Percentiles rank a stretch among this genome's conserved stretches.
Evolutionary conservation across 2,113 vertebrate species (phyloP).

Genomic region (Nothobranchius kuhntae): DNA sequence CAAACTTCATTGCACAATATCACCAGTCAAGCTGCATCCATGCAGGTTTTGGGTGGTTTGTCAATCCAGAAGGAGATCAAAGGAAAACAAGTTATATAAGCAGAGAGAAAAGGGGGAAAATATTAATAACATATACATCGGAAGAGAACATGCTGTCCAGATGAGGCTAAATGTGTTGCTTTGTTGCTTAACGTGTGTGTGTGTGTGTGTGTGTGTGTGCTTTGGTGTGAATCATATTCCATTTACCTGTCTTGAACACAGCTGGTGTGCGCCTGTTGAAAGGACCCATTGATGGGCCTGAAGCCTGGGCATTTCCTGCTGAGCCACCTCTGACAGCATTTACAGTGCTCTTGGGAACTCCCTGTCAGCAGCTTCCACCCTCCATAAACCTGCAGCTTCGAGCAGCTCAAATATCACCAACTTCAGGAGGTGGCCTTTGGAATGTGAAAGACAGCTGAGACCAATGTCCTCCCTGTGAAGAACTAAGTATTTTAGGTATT

Average conservation of each 20-base stretch:
- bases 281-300: conserved; percentile 69
- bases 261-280: conserved; percentile 64
- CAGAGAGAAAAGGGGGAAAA: no score
- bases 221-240: conserved; percentile 37
- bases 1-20: no score
- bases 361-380: conserved; percentile 65
- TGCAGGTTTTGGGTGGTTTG: no score
- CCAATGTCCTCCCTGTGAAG: conserved; percentile 9
- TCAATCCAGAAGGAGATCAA: no score
- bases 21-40: no score
- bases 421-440: conserved; percentile 15
- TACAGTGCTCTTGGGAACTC: conserved; percentile 59
- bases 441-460: conserved; percentile 9
- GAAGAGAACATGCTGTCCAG: no score
- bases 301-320: conserved; percentile 74
- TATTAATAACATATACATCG: no score
- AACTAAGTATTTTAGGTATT: neutral
- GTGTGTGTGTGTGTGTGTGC: no score
- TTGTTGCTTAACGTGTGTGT: no score
- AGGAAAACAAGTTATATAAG: no score
- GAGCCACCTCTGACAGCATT: conserved; percentile 63
- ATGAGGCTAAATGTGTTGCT: no score
- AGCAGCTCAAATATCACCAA: conserved; percentile 19
- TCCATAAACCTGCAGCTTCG: conserved; percentile 43
- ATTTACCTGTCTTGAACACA: conserved; percentile 56